Percentiles rank a stretch among this genome's conserved stretches.
phyloP scores from a whole-genome alignment of 2,113 vertebrate species.

The Girardinichthys multiradiatus region DNA sequence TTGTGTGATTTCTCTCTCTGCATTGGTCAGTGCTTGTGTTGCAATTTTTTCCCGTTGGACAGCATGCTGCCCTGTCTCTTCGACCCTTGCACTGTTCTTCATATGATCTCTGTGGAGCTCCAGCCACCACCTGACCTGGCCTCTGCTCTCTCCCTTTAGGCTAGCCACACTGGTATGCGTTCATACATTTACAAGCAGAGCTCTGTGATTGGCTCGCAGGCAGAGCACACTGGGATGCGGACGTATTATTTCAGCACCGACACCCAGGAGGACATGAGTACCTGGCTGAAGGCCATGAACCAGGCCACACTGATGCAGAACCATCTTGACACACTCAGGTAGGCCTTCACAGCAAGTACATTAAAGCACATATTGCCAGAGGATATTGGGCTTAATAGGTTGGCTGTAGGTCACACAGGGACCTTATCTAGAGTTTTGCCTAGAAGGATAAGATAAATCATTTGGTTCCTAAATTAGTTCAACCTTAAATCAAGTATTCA shows the following conservation, averaged over 20 bases:
- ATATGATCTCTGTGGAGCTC: not conserved
- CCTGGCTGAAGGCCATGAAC: constrained; percentile 93
- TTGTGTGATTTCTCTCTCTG: constrained; percentile 47
- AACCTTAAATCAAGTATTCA: too few relatives aligned
- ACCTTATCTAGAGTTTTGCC: too few relatives aligned
- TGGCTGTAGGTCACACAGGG: too few relatives aligned
- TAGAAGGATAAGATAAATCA: too few relatives aligned
- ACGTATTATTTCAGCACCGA: constrained; percentile 97
- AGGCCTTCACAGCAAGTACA: not conserved
- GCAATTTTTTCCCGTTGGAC: constrained; percentile 33
- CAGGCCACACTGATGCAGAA: constrained; percentile 90
- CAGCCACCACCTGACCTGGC: constrained; percentile 10
- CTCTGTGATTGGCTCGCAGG: constrained; percentile 89
- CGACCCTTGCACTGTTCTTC: constrained; percentile 5
- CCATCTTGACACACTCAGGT: constrained; percentile 71
- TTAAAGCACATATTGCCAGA: not conserved
- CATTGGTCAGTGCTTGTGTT: constrained; percentile 38
- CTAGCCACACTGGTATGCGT: constrained; percentile 91
- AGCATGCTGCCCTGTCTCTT: constrained; percentile 43
- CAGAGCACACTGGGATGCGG: constrained; percentile 91
- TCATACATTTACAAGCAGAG: constrained; percentile 88
- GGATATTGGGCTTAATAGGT: too few relatives aligned
- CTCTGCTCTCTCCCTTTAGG: constrained; percentile 77
- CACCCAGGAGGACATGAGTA: constrained; percentile 94
- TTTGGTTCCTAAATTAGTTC: too few relatives aligned